These are phyloP conservation scores for Microtus richardsoni DNA, from an alignment of 2,113 vertebrate genomes.

Conservation along the genomic window DNA sequence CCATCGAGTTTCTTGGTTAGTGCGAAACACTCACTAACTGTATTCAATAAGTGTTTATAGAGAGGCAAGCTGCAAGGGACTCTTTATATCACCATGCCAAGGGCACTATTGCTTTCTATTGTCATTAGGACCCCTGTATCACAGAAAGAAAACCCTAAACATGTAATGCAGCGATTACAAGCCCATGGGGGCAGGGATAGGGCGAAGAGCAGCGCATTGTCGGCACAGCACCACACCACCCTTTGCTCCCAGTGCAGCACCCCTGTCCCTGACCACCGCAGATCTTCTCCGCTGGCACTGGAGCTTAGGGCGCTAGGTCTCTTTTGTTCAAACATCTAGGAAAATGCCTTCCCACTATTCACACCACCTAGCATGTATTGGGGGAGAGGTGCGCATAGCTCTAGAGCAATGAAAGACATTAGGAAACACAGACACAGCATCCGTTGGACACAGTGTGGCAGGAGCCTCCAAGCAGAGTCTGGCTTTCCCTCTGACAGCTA, in stretches of 20 bases:
- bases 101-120: neutral
- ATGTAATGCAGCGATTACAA: neutral
- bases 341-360: neutral
- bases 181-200: too few relatives aligned
- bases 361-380: neutral
- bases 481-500: neutral
- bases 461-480: neutral
- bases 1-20: neutral
- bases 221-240: rapidly evolving
- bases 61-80: neutral
- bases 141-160: neutral
- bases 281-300: neutral
- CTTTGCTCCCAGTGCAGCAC: rapidly evolving
- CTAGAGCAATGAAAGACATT: neutral
- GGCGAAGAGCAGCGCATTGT: neutral
- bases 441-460: neutral
- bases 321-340: neutral
- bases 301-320: neutral
- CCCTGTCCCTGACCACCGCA: neutral
- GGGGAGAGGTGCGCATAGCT: neutral
- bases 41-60: neutral
- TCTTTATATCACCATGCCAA: neutral
- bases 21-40: neutral
- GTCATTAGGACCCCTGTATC: neutral
- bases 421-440: neutral